Evolutionary conservation across 2,888 invertebrate genomes (phyloP), one percentile per base, ranked within the genome.

Genomic region (Eudemis profundana): DNA sequence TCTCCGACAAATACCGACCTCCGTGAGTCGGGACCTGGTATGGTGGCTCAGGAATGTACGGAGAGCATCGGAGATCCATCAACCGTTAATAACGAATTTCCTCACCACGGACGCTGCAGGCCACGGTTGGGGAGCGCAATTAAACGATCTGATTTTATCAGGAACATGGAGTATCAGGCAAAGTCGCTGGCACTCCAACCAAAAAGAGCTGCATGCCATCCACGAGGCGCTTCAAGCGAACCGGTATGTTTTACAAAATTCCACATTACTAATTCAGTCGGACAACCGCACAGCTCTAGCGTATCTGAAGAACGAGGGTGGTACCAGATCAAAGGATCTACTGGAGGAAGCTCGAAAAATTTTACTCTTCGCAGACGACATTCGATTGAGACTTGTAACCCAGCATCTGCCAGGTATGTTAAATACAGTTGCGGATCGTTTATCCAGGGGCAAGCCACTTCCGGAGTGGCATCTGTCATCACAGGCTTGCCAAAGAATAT

Each of bases 31-130:
- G 10, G 66, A 66, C 12, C 1, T 59, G 15, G 15, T 14, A 10
- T 68, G 68, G 61, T 69, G 69, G 67, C 7, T 59, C 1, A 21
- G 12, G n/a, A 62, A 66, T 51, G 33, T 61, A 1, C 12, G 8
- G n/a, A 40, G 42, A n/a, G 27, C 14, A 0, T 57, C 62, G 3
- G 42, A 33, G 44, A 64, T 69, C n/a, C 38, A 51, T 23, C 15
- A 19, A 7, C 10, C 29, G 14, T 23, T 29, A 8, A 53, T 65
- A 7, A 44, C 65, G 0, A 15, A 62, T 3, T 66, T 61, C 40
- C 50, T 70, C 3, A 19, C 61, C 4, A 68, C 70, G 10, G 68
- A 67, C 46, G 70, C 67, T 0, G 59, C 70, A 10, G 51, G 66
- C n/a, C n/a, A 8, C 10, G 70, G 60, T 1, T 70, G 70, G 68